phyloP scores from a whole-genome alignment of 2,888 invertebrate species.

The Arge pagana region DNA sequence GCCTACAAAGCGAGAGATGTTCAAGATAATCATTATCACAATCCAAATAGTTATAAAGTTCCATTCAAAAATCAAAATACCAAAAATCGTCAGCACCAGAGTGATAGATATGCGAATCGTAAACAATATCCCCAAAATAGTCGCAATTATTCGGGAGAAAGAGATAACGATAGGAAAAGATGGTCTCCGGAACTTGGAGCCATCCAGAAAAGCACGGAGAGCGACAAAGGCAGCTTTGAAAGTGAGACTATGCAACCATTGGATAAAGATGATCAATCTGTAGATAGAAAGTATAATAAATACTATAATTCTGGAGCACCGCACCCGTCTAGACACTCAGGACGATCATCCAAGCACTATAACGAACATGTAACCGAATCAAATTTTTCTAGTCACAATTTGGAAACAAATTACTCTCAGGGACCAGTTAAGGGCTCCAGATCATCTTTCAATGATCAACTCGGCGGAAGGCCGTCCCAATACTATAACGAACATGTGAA shows the following conservation, averaged over 20 bases:
- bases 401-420: slow-evolving; percentile 23
- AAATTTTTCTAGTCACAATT: slow-evolving; percentile 26
- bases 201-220: background rate
- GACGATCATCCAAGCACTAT: slow-evolving; percentile 14
- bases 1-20: slow-evolving; percentile 33
- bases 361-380: slow-evolving; percentile 23
- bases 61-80: slow-evolving; percentile 26
- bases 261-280: slow-evolving; percentile 10
- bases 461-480: background rate
- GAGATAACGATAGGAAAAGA: slow-evolving; percentile 21
- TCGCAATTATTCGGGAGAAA: slow-evolving; percentile 20
- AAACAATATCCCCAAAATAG: slow-evolving; percentile 19
- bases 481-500: slow-evolving; percentile 19
- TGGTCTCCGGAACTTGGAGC: no score
- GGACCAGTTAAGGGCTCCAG: slow-evolving; percentile 20
- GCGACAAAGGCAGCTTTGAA: slow-evolving; percentile 9
- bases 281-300: slow-evolving; percentile 2
- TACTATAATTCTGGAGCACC: background rate
- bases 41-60: slow-evolving; percentile 30
- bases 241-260: background rate
- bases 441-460: slow-evolving; percentile 20
- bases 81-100: slow-evolving; percentile 37
- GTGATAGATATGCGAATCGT: slow-evolving; percentile 33
- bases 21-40: slow-evolving; percentile 31
- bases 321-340: slow-evolving; percentile 13